Evolutionary conservation across 2,888 invertebrate species (phyloP).

Genomic region (Bellardia pandia): DNA sequence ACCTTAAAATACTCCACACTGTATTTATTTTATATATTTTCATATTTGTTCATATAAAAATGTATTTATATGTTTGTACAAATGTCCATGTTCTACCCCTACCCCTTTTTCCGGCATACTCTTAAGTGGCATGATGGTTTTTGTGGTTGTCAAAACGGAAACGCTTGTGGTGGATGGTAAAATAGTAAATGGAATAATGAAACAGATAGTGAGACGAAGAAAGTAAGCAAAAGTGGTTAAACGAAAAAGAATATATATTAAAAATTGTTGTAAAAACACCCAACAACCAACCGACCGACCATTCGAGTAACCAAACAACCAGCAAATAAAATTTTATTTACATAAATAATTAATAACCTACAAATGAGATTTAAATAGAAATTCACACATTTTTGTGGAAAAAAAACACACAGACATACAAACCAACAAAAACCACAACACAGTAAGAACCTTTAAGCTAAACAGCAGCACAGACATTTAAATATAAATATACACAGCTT

Average conservation of each 20-base stretch:
- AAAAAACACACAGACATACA: background rate
- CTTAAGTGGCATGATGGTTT: slow-evolving; percentile 15
- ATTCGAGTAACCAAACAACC: background rate
- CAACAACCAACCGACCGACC: background rate
- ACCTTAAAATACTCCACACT: background rate
- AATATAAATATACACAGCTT: slow-evolving; percentile 12
- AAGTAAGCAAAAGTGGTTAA: background rate
- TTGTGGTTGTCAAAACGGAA: slow-evolving; percentile 35
- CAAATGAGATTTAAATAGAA: slow-evolving; percentile 59
- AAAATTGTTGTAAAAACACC: background rate
- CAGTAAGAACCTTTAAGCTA: slow-evolving; percentile 5
- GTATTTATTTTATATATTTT: slow-evolving; percentile 1
- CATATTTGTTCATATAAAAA: no score
- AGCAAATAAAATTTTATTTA: slow-evolving; percentile 33
- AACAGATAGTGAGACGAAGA: background rate
- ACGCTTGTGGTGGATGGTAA: slow-evolving; percentile 29
- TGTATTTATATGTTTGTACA: background rate
- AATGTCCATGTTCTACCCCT: background rate
- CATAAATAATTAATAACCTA: slow-evolving; percentile 58
- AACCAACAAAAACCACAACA: background rate
- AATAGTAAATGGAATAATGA: background rate
- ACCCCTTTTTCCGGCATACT: background rate
- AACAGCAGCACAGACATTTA: slow-evolving; percentile 18
- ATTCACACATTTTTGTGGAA: slow-evolving; percentile 29
- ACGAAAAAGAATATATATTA: background rate